These are phyloP conservation scores for Drosophila oshimai DNA, from an alignment of 1,140 invertebrate genomes.

Conservation along the genomic window DNA sequence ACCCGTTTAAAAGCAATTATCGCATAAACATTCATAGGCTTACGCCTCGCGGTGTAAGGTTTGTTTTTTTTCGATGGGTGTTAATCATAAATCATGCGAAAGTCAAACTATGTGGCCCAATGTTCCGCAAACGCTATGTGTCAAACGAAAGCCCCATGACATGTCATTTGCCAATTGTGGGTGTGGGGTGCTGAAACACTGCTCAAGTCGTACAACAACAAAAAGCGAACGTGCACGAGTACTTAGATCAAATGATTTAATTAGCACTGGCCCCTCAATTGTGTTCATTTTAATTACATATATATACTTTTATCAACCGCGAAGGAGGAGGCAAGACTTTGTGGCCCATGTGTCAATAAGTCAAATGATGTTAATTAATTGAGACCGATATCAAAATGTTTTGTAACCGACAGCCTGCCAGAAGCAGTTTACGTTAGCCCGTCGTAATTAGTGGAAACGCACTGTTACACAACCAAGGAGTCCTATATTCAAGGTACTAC, in stretches of 20 bases:
- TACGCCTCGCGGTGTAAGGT: constrained; percentile 1
- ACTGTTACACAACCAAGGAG: constrained; percentile 35
- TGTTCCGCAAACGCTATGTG: constrained; percentile 62
- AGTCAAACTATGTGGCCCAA: not conserved
- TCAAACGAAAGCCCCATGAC: constrained; percentile 50
- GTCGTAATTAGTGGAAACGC: constrained; percentile 51
- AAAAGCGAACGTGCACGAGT: constrained; percentile 26
- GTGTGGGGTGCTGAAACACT: not conserved
- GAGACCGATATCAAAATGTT: constrained; percentile 56
- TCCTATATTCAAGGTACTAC: not conserved
- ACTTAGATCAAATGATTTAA: constrained; percentile 68
- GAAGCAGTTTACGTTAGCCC: constrained; percentile 27
- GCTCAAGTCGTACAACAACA: not conserved
- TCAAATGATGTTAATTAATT: constrained; percentile 81
- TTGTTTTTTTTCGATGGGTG: not conserved
- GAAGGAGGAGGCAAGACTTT: constrained; percentile 1
- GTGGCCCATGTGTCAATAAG: constrained; percentile 69
- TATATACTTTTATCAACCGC: constrained; percentile 65
- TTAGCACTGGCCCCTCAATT: constrained; percentile 75
- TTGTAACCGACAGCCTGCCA: constrained; percentile 54
- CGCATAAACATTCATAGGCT: constrained; percentile 11
- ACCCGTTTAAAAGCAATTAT: constrained; percentile 43
- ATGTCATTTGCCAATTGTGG: constrained; percentile 32
- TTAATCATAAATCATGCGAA: constrained; percentile 21
- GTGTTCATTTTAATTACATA: constrained; percentile 74